phyloP scores from a whole-genome alignment of 92 coral and sea anemone genomes.

The Epizoanthus scotinus region DNA sequence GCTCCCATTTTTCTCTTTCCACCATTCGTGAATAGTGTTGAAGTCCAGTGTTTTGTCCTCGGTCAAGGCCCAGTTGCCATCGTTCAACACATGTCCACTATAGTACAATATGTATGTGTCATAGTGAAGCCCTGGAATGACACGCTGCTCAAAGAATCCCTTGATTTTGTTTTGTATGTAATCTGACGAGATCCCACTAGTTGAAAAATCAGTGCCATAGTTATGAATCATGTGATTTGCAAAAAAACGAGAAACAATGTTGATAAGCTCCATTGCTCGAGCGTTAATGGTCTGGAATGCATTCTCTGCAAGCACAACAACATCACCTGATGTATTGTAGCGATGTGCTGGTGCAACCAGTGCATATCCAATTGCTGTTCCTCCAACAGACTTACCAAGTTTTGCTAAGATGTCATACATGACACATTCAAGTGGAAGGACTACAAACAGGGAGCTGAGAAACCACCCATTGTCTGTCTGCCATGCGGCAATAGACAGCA shows the following conservation, averaged over 20 bases:
- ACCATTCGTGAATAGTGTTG: constrained; percentile 69
- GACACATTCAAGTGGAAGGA: constrained; percentile 87
- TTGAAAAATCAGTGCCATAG: constrained; percentile 94
- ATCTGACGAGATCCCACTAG: constrained; percentile 88
- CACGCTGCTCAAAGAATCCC: constrained; percentile 87
- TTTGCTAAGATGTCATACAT: constrained; percentile 86
- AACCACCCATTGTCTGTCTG: constrained; percentile 81
- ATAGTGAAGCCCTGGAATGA: constrained; percentile 87
- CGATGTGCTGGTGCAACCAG: constrained; percentile 88
- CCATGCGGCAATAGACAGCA: constrained; percentile 81
- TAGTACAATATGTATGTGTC: constrained; percentile 93
- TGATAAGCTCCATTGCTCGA: constrained; percentile 81
- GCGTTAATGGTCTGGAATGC: constrained; percentile 78
- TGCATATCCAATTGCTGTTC: constrained; percentile 99
- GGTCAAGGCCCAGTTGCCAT: constrained; percentile 91
- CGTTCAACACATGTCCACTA: constrained; percentile 89
- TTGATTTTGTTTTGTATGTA: constrained; percentile 73
- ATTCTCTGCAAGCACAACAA: constrained; percentile 76
- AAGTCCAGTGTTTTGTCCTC: constrained; percentile 81
- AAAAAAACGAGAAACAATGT: constrained; percentile 82
- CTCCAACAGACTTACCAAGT: constrained; percentile 93
- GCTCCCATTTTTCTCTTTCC: constrained; percentile 73
- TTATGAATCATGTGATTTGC: constrained; percentile 91
- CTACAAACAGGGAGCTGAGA: constrained; percentile 73
- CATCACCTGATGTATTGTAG: constrained; percentile 74